Evolutionary conservation across 2,797 vertebrate genomes (phyloP), one percentile per base, ranked within the genome.

Genomic region (Champsocephalus esox): DNA sequence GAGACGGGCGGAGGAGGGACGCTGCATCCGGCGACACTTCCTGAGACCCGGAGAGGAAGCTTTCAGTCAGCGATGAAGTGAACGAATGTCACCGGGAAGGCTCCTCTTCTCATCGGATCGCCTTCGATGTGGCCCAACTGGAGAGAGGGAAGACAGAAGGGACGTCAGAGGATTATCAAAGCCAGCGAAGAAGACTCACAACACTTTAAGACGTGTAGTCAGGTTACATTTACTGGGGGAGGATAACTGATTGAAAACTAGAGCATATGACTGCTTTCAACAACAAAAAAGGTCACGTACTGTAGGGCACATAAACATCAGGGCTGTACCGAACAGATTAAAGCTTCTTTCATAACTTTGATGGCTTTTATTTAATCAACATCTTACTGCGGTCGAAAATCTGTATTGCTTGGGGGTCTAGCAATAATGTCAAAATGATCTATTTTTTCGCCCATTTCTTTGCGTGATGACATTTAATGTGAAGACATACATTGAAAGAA

Each of bases 71-170:
- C 93, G 45, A 98, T 97, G 96, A 97, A 98, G 94, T 99, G 97
- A 79, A 99, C 98, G 43, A 99, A 99, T 0, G 97, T 98, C 24
- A 99, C 98, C 0, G 98, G 98, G 78, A 99, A 99, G 3, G 97
- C 98, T 81, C 98, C 98, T 93, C 97, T 96, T 78, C 97, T 96
- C 81, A 94, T 91, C 2, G 97, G 97, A 9, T 99, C 98, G 16
- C 98, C 97, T 49, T 99, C 98, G n/a, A 99, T 96, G 91, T 99
- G 98, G 77, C 98, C 98, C 61, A 99, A 96, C 98, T 99, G 94
- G 41, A 82, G 58, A 50, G 81, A 21, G 38, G 55, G 46, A 77
- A 45, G 38, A 75, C 7, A 51, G 56, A 69, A 10, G 9, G 0
- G 3, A 49, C 5, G 19, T 84, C 32, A 82, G 41, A 59, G 49